Conservation (phyloP, 2,888 invertebrate genomes). For the Drosophila anomelani region DNA sequence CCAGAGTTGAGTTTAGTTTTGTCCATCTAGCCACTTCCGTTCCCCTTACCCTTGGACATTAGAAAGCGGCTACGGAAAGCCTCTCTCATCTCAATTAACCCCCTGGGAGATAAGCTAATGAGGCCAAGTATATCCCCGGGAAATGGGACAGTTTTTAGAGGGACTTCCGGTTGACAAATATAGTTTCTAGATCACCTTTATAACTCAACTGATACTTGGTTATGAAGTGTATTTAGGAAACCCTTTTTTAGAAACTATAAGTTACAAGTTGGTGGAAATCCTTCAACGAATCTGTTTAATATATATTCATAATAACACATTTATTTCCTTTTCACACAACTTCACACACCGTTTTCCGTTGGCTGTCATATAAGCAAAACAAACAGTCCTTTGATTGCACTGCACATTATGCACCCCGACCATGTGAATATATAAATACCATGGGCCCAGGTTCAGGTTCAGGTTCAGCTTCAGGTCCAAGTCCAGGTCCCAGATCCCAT, state of each 20-base stretch:
- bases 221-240: too few species aligned
- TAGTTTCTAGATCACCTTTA: not conserved
- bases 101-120: constrained; percentile 25
- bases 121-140: not conserved
- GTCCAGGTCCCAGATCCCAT: constrained; percentile 2
- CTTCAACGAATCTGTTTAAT: not conserved
- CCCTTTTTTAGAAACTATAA: too few species aligned
- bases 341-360: not conserved
- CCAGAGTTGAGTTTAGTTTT: constrained; percentile 16
- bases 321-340: not conserved
- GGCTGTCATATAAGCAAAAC: constrained; percentile 33
- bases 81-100: constrained; percentile 37
- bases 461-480: not conserved
- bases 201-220: not conserved
- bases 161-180: not conserved
- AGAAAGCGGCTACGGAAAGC: constrained; percentile 12
- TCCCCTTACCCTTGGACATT: constrained; percentile 47
- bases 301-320: not conserved
- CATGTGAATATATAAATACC: constrained; percentile 10
- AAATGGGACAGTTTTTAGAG: not conserved
- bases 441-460: not conserved
- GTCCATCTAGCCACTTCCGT: constrained; percentile 62
- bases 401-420: constrained; percentile 64
- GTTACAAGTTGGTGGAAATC: too few species aligned
- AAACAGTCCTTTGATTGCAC: constrained; percentile 70